Conservation (phyloP, 2,888 invertebrate genomes). For the Zeuzera pyrina region DNA sequence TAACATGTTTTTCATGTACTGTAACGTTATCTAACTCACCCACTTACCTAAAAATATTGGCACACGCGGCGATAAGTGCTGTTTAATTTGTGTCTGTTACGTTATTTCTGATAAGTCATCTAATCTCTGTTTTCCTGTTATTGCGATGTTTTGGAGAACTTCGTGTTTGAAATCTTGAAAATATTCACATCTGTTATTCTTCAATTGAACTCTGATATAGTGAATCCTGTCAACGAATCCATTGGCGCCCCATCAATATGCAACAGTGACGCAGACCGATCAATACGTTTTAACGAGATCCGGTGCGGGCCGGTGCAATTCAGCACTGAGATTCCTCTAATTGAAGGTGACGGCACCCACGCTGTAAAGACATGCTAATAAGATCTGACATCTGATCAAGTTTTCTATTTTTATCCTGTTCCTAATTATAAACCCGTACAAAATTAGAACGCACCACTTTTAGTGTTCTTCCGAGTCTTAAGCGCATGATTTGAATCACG, state of each 20-base stretch:
- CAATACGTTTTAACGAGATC: slow-evolving; percentile 37
- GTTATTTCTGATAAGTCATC: slow-evolving; percentile 20
- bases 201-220: slow-evolving; percentile 31
- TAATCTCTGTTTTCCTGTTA: slow-evolving; percentile 31
- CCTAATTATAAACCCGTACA: slow-evolving; percentile 49
- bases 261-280: slow-evolving; percentile 26
- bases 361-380: slow-evolving; percentile 32
- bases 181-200: slow-evolving; percentile 19
- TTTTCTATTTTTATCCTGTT: slow-evolving; percentile 49
- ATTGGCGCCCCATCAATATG: slow-evolving; percentile 42
- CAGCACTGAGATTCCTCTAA: slow-evolving; percentile 35
- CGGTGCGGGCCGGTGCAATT: slow-evolving; percentile 35
- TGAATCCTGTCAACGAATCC: slow-evolving; percentile 24
- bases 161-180: too few species aligned
- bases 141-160: slow-evolving; percentile 10
- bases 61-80: slow-evolving; percentile 37
- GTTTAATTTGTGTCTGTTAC: slow-evolving; percentile 30
- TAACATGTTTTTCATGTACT: slow-evolving; percentile 36
- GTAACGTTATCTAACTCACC: slow-evolving; percentile 48
- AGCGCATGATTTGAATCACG: slow-evolving; percentile 36
- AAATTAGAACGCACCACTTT: slow-evolving; percentile 38
- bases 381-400: slow-evolving; percentile 44
- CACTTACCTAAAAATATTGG: slow-evolving; percentile 41
- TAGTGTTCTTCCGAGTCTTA: slow-evolving; percentile 27
- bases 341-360: slow-evolving; percentile 58